Conservation (phyloP, 2,888 invertebrate species). For the Gymnoscelis rufifasciata region DNA sequence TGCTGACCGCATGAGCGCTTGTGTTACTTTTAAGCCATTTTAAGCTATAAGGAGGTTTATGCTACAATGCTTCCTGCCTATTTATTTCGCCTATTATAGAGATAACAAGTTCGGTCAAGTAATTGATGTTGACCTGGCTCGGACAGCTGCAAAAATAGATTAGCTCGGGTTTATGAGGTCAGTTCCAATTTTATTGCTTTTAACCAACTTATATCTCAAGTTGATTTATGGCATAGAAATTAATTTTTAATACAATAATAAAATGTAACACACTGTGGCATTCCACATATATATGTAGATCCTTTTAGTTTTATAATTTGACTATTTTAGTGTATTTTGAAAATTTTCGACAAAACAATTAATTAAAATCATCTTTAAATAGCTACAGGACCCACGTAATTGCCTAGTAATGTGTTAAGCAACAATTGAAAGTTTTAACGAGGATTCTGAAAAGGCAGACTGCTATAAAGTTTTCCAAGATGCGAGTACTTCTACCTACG, state of each 20-base stretch:
- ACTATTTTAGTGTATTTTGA: too few species aligned
- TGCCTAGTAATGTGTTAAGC: not conserved
- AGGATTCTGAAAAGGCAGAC: slow-evolving; percentile 2
- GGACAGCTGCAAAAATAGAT: slow-evolving; percentile 26
- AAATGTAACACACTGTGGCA: too few species aligned
- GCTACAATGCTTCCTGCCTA: slow-evolving; percentile 31
- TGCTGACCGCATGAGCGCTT: slow-evolving; percentile 29
- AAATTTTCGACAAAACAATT: too few species aligned
- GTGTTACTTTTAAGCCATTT: slow-evolving; percentile 31
- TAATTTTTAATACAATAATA: too few species aligned
- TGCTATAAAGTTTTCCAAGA: not conserved
- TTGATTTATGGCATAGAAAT: too few species aligned
- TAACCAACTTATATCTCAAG: not conserved
- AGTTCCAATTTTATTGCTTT: not conserved
- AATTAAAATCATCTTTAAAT: too few species aligned
- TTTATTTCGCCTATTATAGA: too few species aligned
- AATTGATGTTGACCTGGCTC: slow-evolving; percentile 27
- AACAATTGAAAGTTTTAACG: slow-evolving; percentile 2
- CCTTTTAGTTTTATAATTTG: too few species aligned
- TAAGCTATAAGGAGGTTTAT: slow-evolving; percentile 27
- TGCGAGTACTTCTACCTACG: too few species aligned
- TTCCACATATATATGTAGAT: too few species aligned
- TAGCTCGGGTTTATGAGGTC: slow-evolving; percentile 10
- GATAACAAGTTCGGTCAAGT: slow-evolving; percentile 27
- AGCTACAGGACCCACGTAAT: not conserved